Evolutionary conservation across 2,888 invertebrate genomes (phyloP).

Genomic region (Sminthurides aquaticus): DNA sequence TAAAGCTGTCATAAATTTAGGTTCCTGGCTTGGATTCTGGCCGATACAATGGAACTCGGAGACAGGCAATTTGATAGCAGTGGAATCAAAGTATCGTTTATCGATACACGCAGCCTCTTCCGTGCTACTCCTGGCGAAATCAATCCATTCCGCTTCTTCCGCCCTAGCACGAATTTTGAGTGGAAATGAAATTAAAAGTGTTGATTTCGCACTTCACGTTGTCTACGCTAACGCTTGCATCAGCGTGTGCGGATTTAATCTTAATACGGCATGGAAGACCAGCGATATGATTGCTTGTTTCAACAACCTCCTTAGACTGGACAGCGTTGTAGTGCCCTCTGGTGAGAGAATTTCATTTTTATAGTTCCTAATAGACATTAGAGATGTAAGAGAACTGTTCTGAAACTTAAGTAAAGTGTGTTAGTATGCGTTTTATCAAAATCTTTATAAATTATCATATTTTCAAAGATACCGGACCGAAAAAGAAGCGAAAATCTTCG

Average conservation of each 20-base stretch:
- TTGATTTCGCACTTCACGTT: background rate
- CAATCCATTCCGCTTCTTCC: background rate
- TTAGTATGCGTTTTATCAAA: no score
- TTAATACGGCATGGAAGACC: background rate
- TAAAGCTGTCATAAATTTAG: background rate
- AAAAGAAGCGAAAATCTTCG: no score
- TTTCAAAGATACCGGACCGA: no score
- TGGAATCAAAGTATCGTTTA: background rate
- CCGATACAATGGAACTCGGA: background rate
- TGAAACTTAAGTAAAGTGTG: no score
- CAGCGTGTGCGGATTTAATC: background rate
- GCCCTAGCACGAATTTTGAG: background rate
- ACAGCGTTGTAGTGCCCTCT: no score
- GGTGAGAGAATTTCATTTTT: no score
- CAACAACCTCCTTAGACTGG: background rate
- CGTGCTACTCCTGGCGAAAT: background rate
- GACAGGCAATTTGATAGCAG: background rate
- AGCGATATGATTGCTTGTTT: background rate
- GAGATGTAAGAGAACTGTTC: no score
- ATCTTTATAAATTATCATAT: no score
- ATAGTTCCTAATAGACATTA: no score
- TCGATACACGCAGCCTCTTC: background rate
- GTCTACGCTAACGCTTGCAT: background rate
- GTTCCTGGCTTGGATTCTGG: background rate
- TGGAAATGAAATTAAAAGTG: background rate